These are phyloP conservation scores for Allobates femoralis DNA, from an alignment of 2,797 vertebrate genomes.

Conservation along the genomic window DNA sequence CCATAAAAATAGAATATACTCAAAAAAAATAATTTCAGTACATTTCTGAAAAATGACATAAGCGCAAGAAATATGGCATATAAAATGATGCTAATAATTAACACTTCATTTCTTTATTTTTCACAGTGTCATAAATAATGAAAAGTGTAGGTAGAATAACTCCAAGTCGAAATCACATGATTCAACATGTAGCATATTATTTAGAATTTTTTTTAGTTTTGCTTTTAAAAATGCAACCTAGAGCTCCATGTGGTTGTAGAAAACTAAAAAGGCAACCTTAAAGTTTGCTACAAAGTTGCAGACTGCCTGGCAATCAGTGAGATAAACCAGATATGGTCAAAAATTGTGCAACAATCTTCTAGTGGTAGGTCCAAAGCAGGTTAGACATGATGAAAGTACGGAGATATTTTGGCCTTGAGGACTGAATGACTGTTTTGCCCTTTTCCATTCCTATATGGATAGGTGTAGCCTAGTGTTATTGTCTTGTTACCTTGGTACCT, in stretches of 20 bases:
- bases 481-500: too few relatives aligned
- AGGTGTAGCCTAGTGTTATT: too few relatives aligned
- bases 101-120: background rate
- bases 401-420: background rate
- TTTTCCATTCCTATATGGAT: background rate
- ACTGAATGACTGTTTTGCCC: background rate
- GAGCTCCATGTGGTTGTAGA: background rate
- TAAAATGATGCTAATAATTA: slow-evolving; percentile 2
- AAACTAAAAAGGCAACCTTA: background rate
- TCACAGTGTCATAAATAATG: background rate
- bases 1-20: slow-evolving; percentile 27
- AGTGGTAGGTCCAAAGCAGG: background rate
- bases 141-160: background rate
- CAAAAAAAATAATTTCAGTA: background rate
- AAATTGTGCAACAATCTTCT: too few relatives aligned
- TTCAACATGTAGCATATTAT: background rate
- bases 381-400: background rate
- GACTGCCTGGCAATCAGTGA: too few relatives aligned
- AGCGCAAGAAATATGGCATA: background rate
- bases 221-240: background rate
- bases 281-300: background rate
- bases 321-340: too few relatives aligned
- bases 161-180: background rate
- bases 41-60: background rate
- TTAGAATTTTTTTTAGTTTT: background rate